Evolutionary conservation across 1,140 invertebrate species (phyloP).

Genomic region (Batillaria attramentaria): DNA sequence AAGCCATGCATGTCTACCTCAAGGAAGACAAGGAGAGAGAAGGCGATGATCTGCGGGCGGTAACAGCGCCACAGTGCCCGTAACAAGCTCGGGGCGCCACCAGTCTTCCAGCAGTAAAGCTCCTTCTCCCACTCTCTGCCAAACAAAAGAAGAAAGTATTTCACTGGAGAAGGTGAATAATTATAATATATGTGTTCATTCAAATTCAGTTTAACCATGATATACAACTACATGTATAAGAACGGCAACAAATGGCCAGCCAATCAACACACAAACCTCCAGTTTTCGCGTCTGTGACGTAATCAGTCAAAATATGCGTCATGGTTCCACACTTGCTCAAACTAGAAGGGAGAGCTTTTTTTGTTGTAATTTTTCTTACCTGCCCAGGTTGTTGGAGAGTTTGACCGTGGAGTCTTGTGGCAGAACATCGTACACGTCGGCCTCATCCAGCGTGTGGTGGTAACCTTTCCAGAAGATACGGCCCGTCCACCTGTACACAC

Average conservation of each 20-base stretch:
- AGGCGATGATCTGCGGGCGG: conserved; percentile 41
- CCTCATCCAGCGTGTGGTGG: conserved; percentile 51
- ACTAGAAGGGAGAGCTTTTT: neutral
- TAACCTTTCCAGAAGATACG: conserved; percentile 53
- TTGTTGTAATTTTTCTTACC: conserved; percentile 27
- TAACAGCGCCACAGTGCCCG: conserved; percentile 52
- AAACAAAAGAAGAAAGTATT: conserved; percentile 24
- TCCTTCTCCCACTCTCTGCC: conserved; percentile 60
- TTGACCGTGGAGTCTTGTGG: conserved; percentile 55
- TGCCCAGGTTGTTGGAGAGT: conserved; percentile 51
- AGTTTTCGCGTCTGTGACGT: no score
- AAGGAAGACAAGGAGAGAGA: conserved; percentile 47
- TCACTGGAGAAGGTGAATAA: neutral
- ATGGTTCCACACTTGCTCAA: neutral
- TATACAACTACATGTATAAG: no score
- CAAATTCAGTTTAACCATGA: no score
- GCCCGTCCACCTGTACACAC: conserved; percentile 49
- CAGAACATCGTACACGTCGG: conserved; percentile 56
- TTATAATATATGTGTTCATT: no score
- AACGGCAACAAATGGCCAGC: no score
- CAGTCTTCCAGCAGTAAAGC: conserved; percentile 52
- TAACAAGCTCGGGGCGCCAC: conserved; percentile 46
- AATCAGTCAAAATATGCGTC: no score
- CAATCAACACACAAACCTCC: no score
- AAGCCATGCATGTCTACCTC: conserved; percentile 40